These are phyloP conservation scores for Aspiorhynchus laticeps DNA, from an alignment of 2,113 vertebrate species.

Conservation along the genomic window DNA sequence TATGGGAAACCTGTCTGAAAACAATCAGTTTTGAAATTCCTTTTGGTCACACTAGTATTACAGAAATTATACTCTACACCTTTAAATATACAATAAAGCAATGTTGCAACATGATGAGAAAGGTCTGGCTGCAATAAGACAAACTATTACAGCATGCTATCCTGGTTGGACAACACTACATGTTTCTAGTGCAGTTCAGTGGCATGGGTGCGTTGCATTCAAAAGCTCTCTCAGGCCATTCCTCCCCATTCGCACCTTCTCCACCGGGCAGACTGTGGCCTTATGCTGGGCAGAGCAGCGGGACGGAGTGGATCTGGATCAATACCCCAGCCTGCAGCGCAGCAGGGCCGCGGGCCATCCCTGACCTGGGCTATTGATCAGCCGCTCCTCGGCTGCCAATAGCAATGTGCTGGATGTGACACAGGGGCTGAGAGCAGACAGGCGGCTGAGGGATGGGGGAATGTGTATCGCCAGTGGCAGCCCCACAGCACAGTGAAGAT, in stretches of 20 bases:
- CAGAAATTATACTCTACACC: neutral
- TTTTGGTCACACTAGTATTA: neutral
- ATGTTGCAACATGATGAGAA: neutral
- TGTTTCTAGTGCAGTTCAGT: neutral
- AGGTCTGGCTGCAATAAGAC: neutral
- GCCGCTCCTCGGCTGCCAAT: conserved; percentile 89
- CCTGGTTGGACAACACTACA: neutral
- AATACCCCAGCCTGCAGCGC: conserved; percentile 85
- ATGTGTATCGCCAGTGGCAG: conserved; percentile 87
- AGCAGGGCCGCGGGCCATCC: conserved; percentile 80
- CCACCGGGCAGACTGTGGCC: conserved; percentile 61
- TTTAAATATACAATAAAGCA: neutral
- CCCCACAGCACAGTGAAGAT: conserved; percentile 84
- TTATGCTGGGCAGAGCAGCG: conserved; percentile 80
- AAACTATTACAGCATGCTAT: neutral
- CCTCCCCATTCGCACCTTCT: conserved; percentile 19
- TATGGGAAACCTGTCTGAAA: neutral
- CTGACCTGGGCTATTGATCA: conserved; percentile 91
- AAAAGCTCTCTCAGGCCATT: neutral
- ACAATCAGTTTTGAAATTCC: neutral
- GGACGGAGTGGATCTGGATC: conserved; percentile 84
- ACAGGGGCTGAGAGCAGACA: conserved; percentile 72
- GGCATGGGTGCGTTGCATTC: neutral
- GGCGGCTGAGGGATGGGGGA: conserved; percentile 77
- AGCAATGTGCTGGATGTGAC: conserved; percentile 86